Evolutionary conservation across 2,797 vertebrate genomes (phyloP).

Genomic region (Pangasius krempfi): DNA sequence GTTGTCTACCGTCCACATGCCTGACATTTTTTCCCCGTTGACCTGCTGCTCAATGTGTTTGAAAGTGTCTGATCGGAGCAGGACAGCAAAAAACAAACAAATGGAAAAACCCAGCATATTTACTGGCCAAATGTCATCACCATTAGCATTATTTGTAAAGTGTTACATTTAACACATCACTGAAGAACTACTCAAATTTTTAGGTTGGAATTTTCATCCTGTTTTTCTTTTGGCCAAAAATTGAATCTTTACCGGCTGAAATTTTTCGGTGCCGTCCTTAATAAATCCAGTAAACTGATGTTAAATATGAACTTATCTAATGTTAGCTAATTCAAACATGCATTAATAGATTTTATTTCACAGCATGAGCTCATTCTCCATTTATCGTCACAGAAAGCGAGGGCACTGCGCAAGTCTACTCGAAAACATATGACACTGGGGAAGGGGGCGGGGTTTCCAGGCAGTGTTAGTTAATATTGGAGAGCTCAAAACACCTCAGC

Average conservation of each 20-base stretch:
- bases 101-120: too few species aligned
- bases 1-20: neutral
- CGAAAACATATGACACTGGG: neutral
- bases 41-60: neutral
- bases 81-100: neutral
- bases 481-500: neutral
- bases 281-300: neutral
- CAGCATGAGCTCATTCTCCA: neutral
- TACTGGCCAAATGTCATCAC: neutral
- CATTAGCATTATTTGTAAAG: neutral
- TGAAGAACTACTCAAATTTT: neutral
- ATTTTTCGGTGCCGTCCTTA: neutral
- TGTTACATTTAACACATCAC: neutral
- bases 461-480: neutral
- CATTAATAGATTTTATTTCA: neutral
- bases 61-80: neutral
- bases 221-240: neutral
- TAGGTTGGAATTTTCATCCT: neutral
- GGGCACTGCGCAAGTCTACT: neutral
- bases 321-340: neutral
- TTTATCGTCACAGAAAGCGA: neutral
- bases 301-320: neutral
- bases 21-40: neutral
- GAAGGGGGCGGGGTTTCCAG: neutral
- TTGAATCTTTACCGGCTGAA: neutral